Evolutionary conservation across 2,888 invertebrate species (phyloP).

Genomic region (Drosophila paucipuncta): DNA sequence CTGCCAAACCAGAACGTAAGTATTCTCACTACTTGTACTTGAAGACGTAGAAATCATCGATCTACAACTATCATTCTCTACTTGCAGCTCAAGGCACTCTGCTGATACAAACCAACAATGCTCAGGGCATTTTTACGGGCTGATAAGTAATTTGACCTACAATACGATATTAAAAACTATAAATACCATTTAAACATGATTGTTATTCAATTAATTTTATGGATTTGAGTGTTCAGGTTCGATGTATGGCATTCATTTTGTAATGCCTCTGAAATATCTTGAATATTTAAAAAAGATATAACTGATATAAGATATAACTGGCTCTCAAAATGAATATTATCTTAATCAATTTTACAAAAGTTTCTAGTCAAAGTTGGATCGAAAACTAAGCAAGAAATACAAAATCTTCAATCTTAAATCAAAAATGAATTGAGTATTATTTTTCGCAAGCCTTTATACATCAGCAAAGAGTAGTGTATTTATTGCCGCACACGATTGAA

Average conservation of each 20-base stretch:
- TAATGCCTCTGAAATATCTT: not conserved
- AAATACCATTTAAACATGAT: not conserved
- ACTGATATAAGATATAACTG: not conserved
- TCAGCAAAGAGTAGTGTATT: not conserved
- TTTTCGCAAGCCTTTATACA: not conserved
- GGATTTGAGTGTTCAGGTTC: not conserved
- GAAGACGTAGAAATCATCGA: not conserved
- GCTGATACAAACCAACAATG: conserved; percentile 49
- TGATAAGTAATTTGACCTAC: not conserved
- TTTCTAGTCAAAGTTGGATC: not conserved
- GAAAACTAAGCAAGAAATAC: not conserved
- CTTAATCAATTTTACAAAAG: not conserved
- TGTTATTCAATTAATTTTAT: not conserved
- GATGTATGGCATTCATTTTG: not conserved
- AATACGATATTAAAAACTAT: not conserved
- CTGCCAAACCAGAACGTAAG: conserved; percentile 56
- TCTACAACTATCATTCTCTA: not conserved
- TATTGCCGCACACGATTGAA: not conserved
- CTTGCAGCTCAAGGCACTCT: conserved; percentile 43
- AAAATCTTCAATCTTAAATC: not conserved
- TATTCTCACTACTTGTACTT: not conserved
- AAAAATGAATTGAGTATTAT: not conserved
- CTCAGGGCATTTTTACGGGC: conserved; percentile 42
- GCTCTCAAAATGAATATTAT: not conserved
- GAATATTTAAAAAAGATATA: no score